Conservation (phyloP, 2,797 vertebrate species). For the Pangasius djambal region DNA sequence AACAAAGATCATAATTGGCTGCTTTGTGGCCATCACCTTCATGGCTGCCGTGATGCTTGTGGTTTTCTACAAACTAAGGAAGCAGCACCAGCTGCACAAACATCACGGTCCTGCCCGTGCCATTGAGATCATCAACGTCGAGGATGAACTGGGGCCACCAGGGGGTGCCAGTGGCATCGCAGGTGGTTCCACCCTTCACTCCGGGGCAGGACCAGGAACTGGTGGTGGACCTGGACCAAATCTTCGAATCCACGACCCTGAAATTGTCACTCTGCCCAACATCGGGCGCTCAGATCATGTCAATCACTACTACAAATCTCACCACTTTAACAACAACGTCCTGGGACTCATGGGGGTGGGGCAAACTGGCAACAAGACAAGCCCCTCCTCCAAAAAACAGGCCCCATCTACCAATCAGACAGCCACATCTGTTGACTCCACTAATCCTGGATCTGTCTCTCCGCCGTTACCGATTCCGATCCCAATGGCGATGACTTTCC, state of each 20-base stretch:
- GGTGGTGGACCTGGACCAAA: slow-evolving; percentile 57
- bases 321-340: slow-evolving; percentile 87
- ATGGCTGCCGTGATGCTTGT: slow-evolving; percentile 96
- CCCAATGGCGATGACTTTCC: slow-evolving; percentile 74
- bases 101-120: slow-evolving; percentile 91
- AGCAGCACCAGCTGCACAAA: slow-evolving; percentile 94
- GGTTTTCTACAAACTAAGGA: slow-evolving; percentile 93
- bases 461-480: slow-evolving; percentile 80
- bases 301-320: slow-evolving; percentile 92
- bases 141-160: slow-evolving; percentile 86
- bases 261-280: slow-evolving; percentile 86
- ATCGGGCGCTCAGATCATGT: slow-evolving; percentile 87
- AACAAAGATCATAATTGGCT: slow-evolving; percentile 97
- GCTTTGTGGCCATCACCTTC: slow-evolving; percentile 95
- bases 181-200: slow-evolving; percentile 76
- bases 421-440: slow-evolving; percentile 68
- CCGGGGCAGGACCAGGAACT: slow-evolving; percentile 67
- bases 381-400: slow-evolving; percentile 75
- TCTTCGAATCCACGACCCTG: slow-evolving; percentile 76
- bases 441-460: slow-evolving; percentile 72
- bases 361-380: slow-evolving; percentile 72
- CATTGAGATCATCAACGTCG: slow-evolving; percentile 94
- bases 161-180: slow-evolving; percentile 75
- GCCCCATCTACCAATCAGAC: slow-evolving; percentile 65
- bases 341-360: slow-evolving; percentile 73